phyloP scores from a whole-genome alignment of 2,888 invertebrate species.

The Aethes cnicana region DNA sequence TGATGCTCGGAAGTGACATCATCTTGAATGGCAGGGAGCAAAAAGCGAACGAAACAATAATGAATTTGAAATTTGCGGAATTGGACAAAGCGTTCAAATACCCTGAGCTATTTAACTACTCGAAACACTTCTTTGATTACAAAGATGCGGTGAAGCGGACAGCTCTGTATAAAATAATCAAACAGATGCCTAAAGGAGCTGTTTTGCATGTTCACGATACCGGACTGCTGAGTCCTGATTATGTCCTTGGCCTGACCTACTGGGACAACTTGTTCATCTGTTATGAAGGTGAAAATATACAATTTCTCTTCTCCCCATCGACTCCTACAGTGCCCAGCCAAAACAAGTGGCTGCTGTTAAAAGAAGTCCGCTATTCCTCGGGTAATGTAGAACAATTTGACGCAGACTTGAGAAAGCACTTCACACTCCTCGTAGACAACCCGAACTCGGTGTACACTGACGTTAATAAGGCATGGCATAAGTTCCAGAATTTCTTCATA shows the following conservation, averaged over 20 bases:
- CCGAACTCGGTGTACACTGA: constrained; percentile 70
- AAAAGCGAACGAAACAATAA: constrained; percentile 81
- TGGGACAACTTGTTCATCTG: constrained; percentile 83
- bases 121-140: constrained; percentile 86
- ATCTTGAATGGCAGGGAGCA: constrained; percentile 75
- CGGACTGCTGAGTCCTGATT: constrained; percentile 83
- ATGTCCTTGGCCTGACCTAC: constrained; percentile 84
- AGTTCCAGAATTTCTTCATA: constrained; percentile 81
- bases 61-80: constrained; percentile 80
- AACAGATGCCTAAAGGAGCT: constrained; percentile 89
- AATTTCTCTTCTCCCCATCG: constrained; percentile 56
- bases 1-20: constrained; percentile 79
- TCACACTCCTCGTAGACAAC: constrained; percentile 81
- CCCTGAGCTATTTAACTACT: constrained; percentile 81
- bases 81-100: constrained; percentile 68
- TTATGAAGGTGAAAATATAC: constrained; percentile 47
- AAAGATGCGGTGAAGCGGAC: constrained; percentile 83
- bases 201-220: constrained; percentile 87
- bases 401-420: constrained; percentile 67
- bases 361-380: constrained; percentile 69
- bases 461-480: constrained; percentile 83
- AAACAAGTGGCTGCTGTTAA: constrained; percentile 75
- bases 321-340: constrained; percentile 47
- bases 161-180: constrained; percentile 84
- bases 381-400: constrained; percentile 79